These are phyloP conservation scores for Aphrophora alni DNA, from an alignment of 2,888 invertebrate genomes.

Conservation along the genomic window DNA sequence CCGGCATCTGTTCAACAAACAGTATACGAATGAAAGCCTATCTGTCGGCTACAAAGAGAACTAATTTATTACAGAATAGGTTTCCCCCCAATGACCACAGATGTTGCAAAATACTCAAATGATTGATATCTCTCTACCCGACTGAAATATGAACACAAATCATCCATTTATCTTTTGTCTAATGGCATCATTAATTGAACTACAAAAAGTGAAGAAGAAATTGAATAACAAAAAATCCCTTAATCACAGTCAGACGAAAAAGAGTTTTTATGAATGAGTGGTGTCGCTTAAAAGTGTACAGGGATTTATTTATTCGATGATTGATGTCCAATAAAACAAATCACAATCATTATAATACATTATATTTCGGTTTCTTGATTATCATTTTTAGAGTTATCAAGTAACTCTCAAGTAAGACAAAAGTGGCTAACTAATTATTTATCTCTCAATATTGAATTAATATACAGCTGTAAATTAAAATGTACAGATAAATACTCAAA, in stretches of 20 bases:
- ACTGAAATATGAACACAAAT: not conserved
- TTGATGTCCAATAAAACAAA: not conserved
- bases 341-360: not conserved
- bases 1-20: not conserved
- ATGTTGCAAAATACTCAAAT: not conserved
- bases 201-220: not conserved
- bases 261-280: not conserved
- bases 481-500: too few species aligned
- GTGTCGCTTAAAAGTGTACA: not conserved
- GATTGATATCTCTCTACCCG: slow-evolving; percentile 1
- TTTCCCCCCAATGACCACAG: not conserved
- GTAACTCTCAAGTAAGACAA: too few species aligned
- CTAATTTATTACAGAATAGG: not conserved
- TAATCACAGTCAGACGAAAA: not conserved
- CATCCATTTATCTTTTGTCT: not conserved
- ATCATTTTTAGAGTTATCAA: too few species aligned
- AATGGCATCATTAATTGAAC: not conserved
- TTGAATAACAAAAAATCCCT: not conserved
- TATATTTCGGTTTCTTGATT: too few species aligned
- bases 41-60: not conserved
- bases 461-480: too few species aligned
- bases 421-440: too few species aligned
- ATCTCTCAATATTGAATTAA: too few species aligned
- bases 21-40: not conserved
- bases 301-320: not conserved